Percentiles rank a stretch among this genome's conserved stretches.
phyloP scores from a whole-genome alignment of 1,140 invertebrate species.

The Reticulitermes speratus region DNA sequence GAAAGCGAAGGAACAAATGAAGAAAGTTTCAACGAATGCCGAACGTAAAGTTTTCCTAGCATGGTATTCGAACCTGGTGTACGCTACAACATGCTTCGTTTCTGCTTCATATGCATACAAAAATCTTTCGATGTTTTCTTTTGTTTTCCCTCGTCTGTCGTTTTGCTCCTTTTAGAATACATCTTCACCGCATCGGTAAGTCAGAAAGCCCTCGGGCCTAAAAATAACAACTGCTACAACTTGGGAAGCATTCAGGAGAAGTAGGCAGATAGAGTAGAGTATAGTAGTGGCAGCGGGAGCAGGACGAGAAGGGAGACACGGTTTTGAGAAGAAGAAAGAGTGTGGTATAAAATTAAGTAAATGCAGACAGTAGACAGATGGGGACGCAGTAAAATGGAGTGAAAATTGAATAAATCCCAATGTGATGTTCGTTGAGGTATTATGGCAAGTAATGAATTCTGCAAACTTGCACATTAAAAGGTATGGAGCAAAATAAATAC shows the following conservation, averaged over 20 bases:
- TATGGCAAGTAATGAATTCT: background rate
- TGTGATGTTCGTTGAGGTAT: background rate
- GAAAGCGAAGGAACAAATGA: too few species aligned
- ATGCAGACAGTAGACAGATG: background rate
- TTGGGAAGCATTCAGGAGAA: background rate
- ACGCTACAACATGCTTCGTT: too few species aligned
- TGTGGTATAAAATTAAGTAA: background rate
- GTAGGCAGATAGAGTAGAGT: background rate
- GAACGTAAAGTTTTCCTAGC: too few species aligned
- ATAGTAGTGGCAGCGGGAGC: background rate
- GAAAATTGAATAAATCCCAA: slow-evolving; percentile 9
- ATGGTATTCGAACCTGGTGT: too few species aligned
- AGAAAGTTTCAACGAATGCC: too few species aligned
- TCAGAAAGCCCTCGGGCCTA: background rate
- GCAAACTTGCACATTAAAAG: background rate
- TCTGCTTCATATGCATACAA: too few species aligned
- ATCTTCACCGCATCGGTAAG: background rate
- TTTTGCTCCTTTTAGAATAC: too few species aligned
- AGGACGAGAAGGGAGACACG: background rate
- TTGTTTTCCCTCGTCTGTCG: background rate
- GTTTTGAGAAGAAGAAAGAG: too few species aligned
- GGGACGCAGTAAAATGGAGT: background rate
- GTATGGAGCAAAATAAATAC: background rate
- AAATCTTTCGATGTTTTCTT: background rate
- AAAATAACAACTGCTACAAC: background rate